phyloP scores from a whole-genome alignment of 2,113 vertebrate genomes.

The Donacobius atricapilla region DNA sequence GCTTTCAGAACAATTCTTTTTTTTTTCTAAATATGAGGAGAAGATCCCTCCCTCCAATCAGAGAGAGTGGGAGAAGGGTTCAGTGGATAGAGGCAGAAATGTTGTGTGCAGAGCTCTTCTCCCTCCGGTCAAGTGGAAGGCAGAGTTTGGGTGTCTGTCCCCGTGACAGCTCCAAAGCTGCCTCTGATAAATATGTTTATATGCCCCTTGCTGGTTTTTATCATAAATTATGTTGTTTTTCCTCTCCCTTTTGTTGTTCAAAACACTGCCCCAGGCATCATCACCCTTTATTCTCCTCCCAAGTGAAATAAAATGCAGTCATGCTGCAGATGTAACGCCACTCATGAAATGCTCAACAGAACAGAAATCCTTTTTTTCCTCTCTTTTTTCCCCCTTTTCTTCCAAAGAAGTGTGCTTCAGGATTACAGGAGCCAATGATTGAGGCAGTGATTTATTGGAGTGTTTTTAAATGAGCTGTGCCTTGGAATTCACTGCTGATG shows the following conservation, averaged over 20 bases:
- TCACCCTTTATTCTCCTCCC: constrained; percentile 41
- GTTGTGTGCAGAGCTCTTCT: background rate
- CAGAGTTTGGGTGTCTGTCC: background rate
- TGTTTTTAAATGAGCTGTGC: background rate
- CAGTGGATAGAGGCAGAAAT: background rate
- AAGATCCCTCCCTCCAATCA: background rate
- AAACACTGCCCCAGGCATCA: constrained; percentile 7
- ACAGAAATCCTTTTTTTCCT: background rate
- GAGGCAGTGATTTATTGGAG: background rate
- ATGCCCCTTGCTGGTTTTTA: constrained; percentile 46
- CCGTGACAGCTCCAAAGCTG: background rate
- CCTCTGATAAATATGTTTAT: constrained; percentile 33
- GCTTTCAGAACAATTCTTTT: background rate
- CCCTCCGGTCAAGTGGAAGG: background rate
- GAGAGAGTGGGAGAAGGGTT: background rate
- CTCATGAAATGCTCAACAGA: background rate
- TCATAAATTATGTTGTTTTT: constrained; percentile 39
- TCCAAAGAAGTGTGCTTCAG: background rate
- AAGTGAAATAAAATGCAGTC: background rate
- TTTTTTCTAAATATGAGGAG: background rate
- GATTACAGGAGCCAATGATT: fast-evolving
- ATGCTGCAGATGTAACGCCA: background rate
- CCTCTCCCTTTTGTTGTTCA: constrained; percentile 41
- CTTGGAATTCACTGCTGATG: background rate
- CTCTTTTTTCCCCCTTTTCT: fast-evolving